These are phyloP conservation scores for Cydia strobilella DNA, from an alignment of 1,140 invertebrate genomes.

Conservation along the genomic window DNA sequence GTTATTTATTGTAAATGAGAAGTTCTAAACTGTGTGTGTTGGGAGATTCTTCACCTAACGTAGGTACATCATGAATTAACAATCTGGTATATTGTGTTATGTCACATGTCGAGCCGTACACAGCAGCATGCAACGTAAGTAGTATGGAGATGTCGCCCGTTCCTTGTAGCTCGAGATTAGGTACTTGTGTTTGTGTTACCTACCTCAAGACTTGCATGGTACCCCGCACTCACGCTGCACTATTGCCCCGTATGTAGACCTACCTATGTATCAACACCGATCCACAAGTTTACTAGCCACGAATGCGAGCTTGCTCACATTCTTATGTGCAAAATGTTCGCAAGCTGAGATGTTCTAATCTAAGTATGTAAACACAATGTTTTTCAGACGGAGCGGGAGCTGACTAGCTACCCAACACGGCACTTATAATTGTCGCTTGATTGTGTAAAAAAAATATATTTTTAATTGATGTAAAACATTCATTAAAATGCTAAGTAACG, in stretches of 20 bases:
- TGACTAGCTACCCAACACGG: slow-evolving; percentile 1
- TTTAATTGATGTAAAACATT: slow-evolving; percentile 1
- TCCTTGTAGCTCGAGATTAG: slow-evolving; percentile 54
- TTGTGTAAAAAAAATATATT: slow-evolving; percentile 10
- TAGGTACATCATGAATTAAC: slow-evolving; percentile 32
- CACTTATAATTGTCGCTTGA: slow-evolving; percentile 14
- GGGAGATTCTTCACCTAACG: slow-evolving; percentile 20
- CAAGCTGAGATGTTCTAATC: not conserved
- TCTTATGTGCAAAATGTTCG: slow-evolving; percentile 5
- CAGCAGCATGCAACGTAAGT: slow-evolving; percentile 58
- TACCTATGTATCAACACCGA: slow-evolving; percentile 3
- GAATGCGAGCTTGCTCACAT: slow-evolving; percentile 20
- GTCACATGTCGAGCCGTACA: slow-evolving; percentile 40
- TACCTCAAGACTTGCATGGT: slow-evolving; percentile 53
- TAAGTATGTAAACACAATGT: not conserved
- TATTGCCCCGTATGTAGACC: slow-evolving; percentile 31
- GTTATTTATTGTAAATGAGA: slow-evolving; percentile 19
- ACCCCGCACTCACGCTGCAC: slow-evolving; percentile 47
- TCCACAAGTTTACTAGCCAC: slow-evolving; percentile 19
- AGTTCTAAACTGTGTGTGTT: not conserved
- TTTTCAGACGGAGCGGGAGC: not conserved
- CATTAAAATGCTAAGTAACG: slow-evolving; percentile 74
- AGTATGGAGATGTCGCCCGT: slow-evolving; percentile 58
- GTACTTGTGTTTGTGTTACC: slow-evolving; percentile 39
- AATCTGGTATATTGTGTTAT: slow-evolving; percentile 29